phyloP scores from a whole-genome alignment of 2,888 invertebrate genomes.

The Pardosa pseudoannulata region DNA sequence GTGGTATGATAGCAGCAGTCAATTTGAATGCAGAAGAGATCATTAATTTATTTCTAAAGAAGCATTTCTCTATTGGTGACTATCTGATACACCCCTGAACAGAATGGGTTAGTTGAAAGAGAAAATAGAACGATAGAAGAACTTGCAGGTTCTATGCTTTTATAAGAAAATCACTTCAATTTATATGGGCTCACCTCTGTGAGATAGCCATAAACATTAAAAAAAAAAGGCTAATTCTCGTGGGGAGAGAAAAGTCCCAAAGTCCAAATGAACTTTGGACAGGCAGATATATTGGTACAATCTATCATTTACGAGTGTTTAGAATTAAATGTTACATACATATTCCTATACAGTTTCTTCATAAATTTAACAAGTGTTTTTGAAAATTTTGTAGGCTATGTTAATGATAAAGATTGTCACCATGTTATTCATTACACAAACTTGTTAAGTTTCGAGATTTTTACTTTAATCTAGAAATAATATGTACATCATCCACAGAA shows the following conservation, averaged over 20 bases:
- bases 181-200: too few relatives aligned
- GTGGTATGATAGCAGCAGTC: background rate
- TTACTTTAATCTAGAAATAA: conserved; percentile 15
- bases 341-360: conserved; percentile 2
- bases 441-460: conserved; percentile 9
- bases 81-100: background rate
- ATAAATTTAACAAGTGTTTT: conserved; percentile 22
- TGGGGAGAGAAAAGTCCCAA: background rate
- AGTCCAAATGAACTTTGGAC: background rate
- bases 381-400: conserved; percentile 19
- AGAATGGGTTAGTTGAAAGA: background rate
- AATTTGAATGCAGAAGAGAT: background rate
- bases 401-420: conserved; percentile 19
- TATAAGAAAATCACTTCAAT: too few relatives aligned
- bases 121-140: background rate
- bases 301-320: conserved; percentile 58
- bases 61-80: background rate
- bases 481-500: conserved; percentile 2
- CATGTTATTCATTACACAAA: background rate
- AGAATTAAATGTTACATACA: conserved; percentile 17
- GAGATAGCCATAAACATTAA: background rate
- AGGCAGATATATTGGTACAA: background rate
- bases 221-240: background rate
- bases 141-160: background rate
- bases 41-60: background rate